Evolutionary conservation across 1,140 invertebrate genomes (phyloP).

Genomic region (Bombyx mandarina): DNA sequence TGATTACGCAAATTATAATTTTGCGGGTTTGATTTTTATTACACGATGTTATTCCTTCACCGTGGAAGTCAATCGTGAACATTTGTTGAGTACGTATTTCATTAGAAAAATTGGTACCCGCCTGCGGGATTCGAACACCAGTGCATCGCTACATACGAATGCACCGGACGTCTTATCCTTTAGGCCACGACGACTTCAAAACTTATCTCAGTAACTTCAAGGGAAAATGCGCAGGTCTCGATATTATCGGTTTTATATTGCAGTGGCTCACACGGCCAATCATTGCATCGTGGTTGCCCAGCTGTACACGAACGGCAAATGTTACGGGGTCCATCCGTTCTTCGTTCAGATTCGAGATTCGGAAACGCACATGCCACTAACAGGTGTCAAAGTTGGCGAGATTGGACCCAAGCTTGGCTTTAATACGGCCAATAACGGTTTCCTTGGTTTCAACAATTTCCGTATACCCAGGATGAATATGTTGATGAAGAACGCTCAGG

Average conservation of each 20-base stretch:
- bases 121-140: no score
- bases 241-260: neutral
- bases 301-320: conserved; percentile 83
- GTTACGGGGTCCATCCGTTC: conserved; percentile 90
- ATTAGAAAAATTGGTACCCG: no score
- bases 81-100: no score
- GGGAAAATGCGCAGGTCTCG: neutral
- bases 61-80: no score
- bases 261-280: conserved; percentile 92
- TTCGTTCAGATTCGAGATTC: conserved; percentile 89
- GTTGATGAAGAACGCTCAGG: conserved; percentile 93
- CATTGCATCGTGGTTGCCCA: conserved; percentile 90
- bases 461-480: conserved; percentile 89
- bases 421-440: conserved; percentile 91
- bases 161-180: no score
- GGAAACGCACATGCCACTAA: conserved; percentile 85
- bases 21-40: no score
- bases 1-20: no score
- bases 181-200: no score
- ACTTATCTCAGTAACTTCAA: neutral
- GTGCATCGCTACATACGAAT: no score
- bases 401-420: conserved; percentile 93
- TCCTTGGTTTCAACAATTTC: conserved; percentile 84
- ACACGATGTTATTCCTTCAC: no score
- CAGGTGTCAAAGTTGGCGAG: conserved; percentile 91